These are phyloP conservation scores for Porites lutea DNA, from an alignment of 64 coral and sea anemone species.

Conservation along the genomic window DNA sequence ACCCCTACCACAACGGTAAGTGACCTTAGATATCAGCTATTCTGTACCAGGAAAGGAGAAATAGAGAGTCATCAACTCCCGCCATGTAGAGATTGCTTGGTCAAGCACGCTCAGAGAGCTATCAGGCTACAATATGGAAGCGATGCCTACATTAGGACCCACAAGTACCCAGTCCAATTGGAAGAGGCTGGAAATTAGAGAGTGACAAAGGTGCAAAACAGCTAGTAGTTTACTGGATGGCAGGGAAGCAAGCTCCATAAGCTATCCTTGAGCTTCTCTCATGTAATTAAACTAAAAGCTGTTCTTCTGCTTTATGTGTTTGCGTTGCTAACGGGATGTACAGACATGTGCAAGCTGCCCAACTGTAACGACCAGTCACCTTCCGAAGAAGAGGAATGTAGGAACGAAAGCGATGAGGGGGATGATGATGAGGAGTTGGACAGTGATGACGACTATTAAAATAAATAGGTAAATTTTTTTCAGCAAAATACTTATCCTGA, in stretches of 20 bases:
- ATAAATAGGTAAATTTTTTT: too few relatives aligned
- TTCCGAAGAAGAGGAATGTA: conserved; percentile 10
- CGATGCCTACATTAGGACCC: conserved; percentile 4
- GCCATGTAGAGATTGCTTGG: conserved; percentile 56
- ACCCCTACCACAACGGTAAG: conserved; percentile 28
- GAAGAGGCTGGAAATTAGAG: conserved; percentile 58
- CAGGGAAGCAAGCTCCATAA: conserved; percentile 38
- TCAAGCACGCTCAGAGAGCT: conserved; percentile 48
- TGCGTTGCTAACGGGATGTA: conserved; percentile 71
- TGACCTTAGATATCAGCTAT: conserved; percentile 59
- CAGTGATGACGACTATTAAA: conserved; percentile 7
- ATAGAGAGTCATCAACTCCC: conserved; percentile 52
- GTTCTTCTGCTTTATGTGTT: conserved; percentile 51
- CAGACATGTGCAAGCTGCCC: conserved; percentile 52
- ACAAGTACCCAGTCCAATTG: conserved; percentile 32
- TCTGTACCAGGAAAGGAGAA: conserved; percentile 64
- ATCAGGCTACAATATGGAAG: conserved; percentile 56
- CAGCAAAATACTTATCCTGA: too few relatives aligned
- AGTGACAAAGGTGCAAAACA: not conserved
- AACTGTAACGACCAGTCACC: conserved; percentile 58
- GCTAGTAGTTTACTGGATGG: conserved; percentile 62
- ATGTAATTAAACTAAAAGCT: conserved; percentile 54
- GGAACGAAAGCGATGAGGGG: not conserved
- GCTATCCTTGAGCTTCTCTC: conserved; percentile 46
- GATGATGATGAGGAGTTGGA: not conserved